These are phyloP conservation scores for Psococerastis gibbosa DNA, from an alignment of 2,888 invertebrate genomes.

Conservation along the genomic window DNA sequence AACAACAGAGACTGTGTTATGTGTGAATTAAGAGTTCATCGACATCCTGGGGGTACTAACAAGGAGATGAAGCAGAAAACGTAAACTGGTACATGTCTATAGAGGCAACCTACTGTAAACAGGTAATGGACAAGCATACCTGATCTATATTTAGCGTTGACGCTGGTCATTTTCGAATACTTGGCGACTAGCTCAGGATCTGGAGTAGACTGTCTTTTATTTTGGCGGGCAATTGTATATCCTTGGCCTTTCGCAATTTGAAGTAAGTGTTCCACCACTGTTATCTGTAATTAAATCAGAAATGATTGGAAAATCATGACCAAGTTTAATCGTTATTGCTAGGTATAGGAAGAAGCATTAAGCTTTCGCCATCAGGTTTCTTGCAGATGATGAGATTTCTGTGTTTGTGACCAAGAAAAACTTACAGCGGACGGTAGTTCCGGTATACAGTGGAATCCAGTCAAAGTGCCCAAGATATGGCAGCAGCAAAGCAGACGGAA, in stretches of 20 bases:
- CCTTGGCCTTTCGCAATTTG: too few species aligned
- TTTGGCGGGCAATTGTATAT: too few species aligned
- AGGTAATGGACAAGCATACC: neutral
- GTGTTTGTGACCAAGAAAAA: neutral
- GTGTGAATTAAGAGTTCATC: too few species aligned
- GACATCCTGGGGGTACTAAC: too few species aligned
- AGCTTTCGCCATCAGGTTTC: too few species aligned
- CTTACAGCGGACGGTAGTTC: slow-evolving; percentile 5
- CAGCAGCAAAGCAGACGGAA: neutral
- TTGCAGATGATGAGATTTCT: too few species aligned
- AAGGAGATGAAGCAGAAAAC: too few species aligned
- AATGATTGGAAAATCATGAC: neutral
- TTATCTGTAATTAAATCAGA: neutral
- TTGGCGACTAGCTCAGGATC: neutral
- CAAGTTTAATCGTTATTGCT: too few species aligned
- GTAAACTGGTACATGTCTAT: too few species aligned
- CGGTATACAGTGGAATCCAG: neutral
- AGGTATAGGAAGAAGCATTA: too few species aligned
- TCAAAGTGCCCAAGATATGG: neutral
- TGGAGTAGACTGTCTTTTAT: neutral
- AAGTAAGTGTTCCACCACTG: neutral
- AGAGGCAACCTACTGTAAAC: too few species aligned
- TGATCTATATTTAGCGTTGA: neutral
- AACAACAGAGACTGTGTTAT: too few species aligned
- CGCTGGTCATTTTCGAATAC: neutral